These are phyloP conservation scores for Oxyruncus cristatus DNA, from an alignment of 2,113 vertebrate species.

Conservation along the genomic window DNA sequence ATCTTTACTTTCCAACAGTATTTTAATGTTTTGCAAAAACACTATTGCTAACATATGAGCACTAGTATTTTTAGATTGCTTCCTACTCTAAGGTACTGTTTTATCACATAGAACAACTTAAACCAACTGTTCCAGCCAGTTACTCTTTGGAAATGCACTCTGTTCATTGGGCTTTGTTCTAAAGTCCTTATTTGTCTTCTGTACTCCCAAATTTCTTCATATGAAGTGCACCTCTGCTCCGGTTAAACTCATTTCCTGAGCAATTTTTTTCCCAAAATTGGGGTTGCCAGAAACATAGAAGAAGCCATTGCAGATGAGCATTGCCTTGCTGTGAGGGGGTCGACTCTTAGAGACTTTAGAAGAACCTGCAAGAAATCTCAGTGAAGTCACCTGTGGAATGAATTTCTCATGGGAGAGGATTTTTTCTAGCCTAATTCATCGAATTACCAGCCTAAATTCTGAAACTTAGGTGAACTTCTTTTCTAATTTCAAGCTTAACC, in stretches of 20 bases:
- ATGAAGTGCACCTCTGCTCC: background rate
- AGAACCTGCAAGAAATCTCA: background rate
- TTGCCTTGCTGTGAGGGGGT: background rate
- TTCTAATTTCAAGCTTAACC: background rate
- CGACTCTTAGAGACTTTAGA: background rate
- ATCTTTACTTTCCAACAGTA: background rate
- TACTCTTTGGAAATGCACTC: background rate
- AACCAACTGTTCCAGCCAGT: slow-evolving; percentile 34
- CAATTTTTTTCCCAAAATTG: background rate
- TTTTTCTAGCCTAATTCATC: background rate
- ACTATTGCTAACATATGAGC: background rate
- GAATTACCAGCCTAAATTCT: background rate
- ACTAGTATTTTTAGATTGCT: slow-evolving; percentile 4
- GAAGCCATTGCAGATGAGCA: background rate
- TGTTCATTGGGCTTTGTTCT: background rate
- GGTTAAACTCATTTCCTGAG: background rate
- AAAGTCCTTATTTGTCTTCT: background rate
- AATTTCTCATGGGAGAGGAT: background rate
- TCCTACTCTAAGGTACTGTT: slow-evolving; percentile 8
- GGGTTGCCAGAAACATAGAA: background rate
- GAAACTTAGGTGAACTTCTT: background rate
- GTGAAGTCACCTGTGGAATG: background rate
- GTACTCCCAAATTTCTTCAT: background rate
- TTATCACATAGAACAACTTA: background rate
- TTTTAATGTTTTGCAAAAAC: slow-evolving; percentile 31